Base-by-base conservation (phyloP, 2,113 vertebrate species). In the Arvicanthis niloticus region DNA sequence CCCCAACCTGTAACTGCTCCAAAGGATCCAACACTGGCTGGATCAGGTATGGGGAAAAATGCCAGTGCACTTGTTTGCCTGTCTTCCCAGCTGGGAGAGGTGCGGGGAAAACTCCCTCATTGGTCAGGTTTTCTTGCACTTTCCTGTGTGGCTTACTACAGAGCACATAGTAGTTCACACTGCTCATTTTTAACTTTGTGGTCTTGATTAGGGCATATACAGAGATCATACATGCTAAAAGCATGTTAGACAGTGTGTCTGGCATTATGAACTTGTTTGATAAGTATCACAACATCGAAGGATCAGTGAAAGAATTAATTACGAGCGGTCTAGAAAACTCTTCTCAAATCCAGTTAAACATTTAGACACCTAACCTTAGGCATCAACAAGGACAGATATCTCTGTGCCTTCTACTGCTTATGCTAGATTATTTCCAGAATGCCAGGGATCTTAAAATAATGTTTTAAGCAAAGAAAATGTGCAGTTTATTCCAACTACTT, bases 371-470 rank as follows among this genome's bases (percentile, higher is more conserved):
- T 88, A 21, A 80, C 45, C 80, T 95, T 68, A 93, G 42, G 2
- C 53, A 89, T 73, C 75, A 86, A 82, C 95, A 48, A 91, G 90
- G n/a, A 76, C 37, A 45, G 65, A 53, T 12, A 76, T 11, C 29
- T 87, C 31, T 62, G 67, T 96, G 65, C 68, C 40, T 91, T 34
- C 31, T 73, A 87, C 26, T 96, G 10, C 77, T 96, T 95, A 88
- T 56, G 37, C 31, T 92, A 40, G 19, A 10, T 94, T 94, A 88
- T 95, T 97, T 97, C 90, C 56, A 94, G 85, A 97, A 93, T 77
- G 10, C 70, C 58, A 89, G 93, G 94, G 89, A 91, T 96, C 17
- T 15, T 2, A 10, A 34, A 81, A 92, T 87, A 80, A 93, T 67
- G 48, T 37, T 88, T 58, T 68, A 84, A 97, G n/a, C 45, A 87